These are phyloP conservation scores for Mormyrus lacerda DNA, from an alignment of 2,113 vertebrate genomes.

Conservation along the genomic window DNA sequence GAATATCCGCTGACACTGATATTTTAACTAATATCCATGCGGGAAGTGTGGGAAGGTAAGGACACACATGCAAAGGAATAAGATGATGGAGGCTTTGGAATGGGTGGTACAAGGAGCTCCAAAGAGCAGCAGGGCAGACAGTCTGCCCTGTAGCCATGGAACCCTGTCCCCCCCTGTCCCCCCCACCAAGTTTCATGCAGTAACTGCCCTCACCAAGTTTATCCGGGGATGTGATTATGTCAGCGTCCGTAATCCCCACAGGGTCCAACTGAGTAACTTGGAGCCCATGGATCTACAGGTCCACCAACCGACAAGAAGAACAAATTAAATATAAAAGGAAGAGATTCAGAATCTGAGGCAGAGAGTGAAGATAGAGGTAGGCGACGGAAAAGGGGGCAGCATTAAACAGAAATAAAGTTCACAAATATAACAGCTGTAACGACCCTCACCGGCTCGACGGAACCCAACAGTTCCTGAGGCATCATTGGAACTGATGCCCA, in stretches of 20 bases:
- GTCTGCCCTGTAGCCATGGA: not conserved
- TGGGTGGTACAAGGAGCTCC: not conserved
- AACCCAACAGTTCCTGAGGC: slow-evolving; percentile 78
- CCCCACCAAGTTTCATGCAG: not conserved
- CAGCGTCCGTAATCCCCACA: slow-evolving; percentile 97
- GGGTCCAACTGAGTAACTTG: slow-evolving; percentile 99
- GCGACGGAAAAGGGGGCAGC: slow-evolving; percentile 41
- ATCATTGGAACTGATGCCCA: slow-evolving; percentile 97
- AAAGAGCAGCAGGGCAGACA: not conserved
- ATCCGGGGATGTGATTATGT: slow-evolving; percentile 97
- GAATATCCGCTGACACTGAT: not conserved
- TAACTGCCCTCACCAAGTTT: slow-evolving; percentile 90
- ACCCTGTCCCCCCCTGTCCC: not conserved
- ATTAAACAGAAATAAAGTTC: slow-evolving; percentile 45
- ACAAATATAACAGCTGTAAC: slow-evolving; percentile 45
- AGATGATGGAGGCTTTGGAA: not conserved
- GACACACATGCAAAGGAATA: not conserved
- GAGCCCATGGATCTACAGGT: slow-evolving; percentile 93
- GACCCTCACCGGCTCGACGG: slow-evolving; percentile 88
- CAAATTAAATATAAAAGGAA: slow-evolving; percentile 15
- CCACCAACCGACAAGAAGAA: not conserved
- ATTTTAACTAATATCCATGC: not conserved
- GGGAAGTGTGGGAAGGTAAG: not conserved
- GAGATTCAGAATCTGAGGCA: not conserved
- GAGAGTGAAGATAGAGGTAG: slow-evolving; percentile 30